Base-by-base conservation (phyloP, 2,113 vertebrate genomes). In the Nestor notabilis region DNA sequence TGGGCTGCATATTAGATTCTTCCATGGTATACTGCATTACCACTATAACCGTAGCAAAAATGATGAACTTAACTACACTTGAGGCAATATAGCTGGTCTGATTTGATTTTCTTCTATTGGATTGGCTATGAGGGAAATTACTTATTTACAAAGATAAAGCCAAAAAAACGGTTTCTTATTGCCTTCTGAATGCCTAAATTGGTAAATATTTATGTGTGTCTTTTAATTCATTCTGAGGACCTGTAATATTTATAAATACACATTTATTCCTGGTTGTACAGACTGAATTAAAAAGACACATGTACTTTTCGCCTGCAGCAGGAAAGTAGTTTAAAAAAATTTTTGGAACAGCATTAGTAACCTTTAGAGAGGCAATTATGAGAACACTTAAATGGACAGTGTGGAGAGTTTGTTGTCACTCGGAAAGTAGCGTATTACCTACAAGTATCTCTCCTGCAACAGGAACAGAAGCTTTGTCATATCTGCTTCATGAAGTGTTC, bases 1-100 rank as follows among this genome's bases (percentile, higher is more conserved):
- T 98, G 97, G 97, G 97, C 98, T 98, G 98, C 98, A 98, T 98
- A 98, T 99, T 98, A 99, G 98, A 98, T 98, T 98, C 97, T 98
- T 98, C 98, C 98, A 97, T 97, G 97, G 97, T 98, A 98, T 98
- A 98, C 97, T 98, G 97, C 97, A 98, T 98, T 98, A 98, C 96
- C 97, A 98, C 98, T 98, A 98, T 98, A 98, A 98, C 98, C 98
- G 98, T 97, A 98, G 98, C 97, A 98, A 98, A 98, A 98, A 98
- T 98, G 97, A 98, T 98, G 97, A 98, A 98, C 98, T 98, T 98
- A 98, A 98, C 98, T 98, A 96, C 96, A 98, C 98, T 98, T 97
- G 97, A 98, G 98, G 98, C 98, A 98, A 98, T 98, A 98, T 88
- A 97, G 95, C 94, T 94, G 95, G 97, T 94, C 97, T 98, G 98